Conservation (phyloP, 53 echinoderm and acorn worm genomes). For the Hippasteria phrygiana region DNA sequence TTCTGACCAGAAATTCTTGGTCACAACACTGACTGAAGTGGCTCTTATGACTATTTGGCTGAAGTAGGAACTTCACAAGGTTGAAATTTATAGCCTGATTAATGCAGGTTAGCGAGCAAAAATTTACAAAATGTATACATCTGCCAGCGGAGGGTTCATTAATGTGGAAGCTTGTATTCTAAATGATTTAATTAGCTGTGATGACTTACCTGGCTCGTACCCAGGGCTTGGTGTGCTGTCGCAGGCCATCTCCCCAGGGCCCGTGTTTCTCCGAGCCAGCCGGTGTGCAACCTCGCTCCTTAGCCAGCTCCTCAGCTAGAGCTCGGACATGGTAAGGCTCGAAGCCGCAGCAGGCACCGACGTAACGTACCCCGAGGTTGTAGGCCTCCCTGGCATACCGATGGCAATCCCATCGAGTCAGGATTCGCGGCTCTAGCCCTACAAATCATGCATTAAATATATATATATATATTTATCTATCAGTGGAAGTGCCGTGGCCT, state of each 20-base stretch:
- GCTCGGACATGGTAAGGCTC: slow-evolving; percentile 95
- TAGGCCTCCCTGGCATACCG: slow-evolving; percentile 89
- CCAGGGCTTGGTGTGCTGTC: slow-evolving; percentile 97
- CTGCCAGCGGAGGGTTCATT: too few relatives aligned
- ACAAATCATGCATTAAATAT: not conserved
- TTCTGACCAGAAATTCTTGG: too few relatives aligned
- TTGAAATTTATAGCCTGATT: too few relatives aligned
- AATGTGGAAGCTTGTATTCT: too few relatives aligned
- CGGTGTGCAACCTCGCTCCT: slow-evolving; percentile 84
- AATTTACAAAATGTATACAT: too few relatives aligned
- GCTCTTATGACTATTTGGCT: too few relatives aligned
- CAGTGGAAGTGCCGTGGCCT: too few relatives aligned
- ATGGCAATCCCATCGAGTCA: slow-evolving; percentile 93
- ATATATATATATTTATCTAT: too few relatives aligned
- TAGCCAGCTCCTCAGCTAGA: slow-evolving; percentile 81
- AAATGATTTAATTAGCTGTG: not conserved
- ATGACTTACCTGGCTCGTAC: slow-evolving; percentile 89
- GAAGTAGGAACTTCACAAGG: too few relatives aligned
- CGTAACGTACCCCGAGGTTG: slow-evolving; percentile 86
- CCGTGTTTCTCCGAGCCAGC: slow-evolving; percentile 90
- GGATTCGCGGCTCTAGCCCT: slow-evolving; percentile 90
- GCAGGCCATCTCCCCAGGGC: slow-evolving; percentile 90
- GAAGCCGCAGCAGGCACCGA: slow-evolving; percentile 98
- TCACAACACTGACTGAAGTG: too few relatives aligned
- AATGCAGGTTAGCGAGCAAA: too few relatives aligned